phyloP scores from a whole-genome alignment of 2,113 vertebrate species.

The Ascaphus truei region DNA sequence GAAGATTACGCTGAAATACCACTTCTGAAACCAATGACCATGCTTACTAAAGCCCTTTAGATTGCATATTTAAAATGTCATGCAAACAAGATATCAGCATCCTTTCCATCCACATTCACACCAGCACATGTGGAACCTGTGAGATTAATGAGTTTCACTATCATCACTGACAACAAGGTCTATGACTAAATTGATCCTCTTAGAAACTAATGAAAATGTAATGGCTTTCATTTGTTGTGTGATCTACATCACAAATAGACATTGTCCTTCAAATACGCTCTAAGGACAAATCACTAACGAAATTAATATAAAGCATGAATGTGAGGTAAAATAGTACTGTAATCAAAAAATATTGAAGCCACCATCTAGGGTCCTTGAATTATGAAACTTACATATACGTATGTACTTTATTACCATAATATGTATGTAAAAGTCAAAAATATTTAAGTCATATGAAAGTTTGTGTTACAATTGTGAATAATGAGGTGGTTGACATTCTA shows the following conservation, averaged over 20 bases:
- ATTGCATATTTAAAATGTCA: neutral
- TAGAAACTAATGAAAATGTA: slow-evolving; percentile 43
- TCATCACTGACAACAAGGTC: slow-evolving; percentile 37
- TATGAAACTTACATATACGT: too few relatives aligned
- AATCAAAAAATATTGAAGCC: too few relatives aligned
- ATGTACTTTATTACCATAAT: too few relatives aligned
- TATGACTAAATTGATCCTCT: slow-evolving; percentile 19
- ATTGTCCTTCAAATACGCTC: neutral
- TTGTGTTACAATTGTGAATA: too few relatives aligned
- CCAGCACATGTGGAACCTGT: neutral
- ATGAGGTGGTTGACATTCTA: too few relatives aligned
- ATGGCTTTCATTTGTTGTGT: slow-evolving; percentile 32
- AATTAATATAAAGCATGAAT: too few relatives aligned
- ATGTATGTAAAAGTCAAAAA: too few relatives aligned
- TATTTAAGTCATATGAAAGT: too few relatives aligned
- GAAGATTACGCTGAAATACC: slow-evolving; percentile 4
- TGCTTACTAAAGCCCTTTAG: slow-evolving; percentile 17
- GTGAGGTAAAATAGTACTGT: too few relatives aligned
- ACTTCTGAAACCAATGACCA: neutral
- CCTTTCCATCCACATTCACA: neutral
- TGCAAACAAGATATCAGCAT: neutral
- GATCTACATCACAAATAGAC: slow-evolving; percentile 22
- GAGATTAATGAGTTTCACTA: slow-evolving; percentile 44
- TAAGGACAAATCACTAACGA: slow-evolving; percentile 4
- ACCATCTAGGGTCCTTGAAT: too few relatives aligned